Evolutionary conservation across 2,888 invertebrate genomes (phyloP), one percentile per base, ranked within the genome.

Genomic region (Craniophora ligustri): DNA sequence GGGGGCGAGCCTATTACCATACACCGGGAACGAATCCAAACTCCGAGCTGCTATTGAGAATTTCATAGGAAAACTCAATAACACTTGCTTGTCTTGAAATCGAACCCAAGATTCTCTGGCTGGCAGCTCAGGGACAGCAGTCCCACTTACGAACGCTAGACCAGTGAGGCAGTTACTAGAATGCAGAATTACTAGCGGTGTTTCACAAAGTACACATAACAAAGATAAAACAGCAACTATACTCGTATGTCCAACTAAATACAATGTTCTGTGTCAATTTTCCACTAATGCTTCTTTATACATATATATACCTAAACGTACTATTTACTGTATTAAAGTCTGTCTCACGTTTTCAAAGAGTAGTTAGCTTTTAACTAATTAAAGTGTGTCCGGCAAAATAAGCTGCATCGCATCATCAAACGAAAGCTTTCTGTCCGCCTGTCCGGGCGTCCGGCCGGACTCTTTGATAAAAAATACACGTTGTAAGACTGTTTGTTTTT

Each of bases 301-400:
- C n/a, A n/a, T 69, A 50, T 62, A 55, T 45, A 26, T 26, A 3
- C 35, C n/a, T 31, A n/a, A 5, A 26, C 19, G 44, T 45, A n/a
- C n/a, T n/a, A n/a, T n/a, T n/a, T 47, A 39, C 45, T 18, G 44
- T 30, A 59, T 54, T 51, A 53, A 39, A 39, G 15, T 39, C 23
- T 26, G 34, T 51, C 60, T 56, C 53, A 57, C 50, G 15, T 36
- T 58, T 55, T 65, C 63, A 71, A 63, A 72, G 59, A 58, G 57
- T 34, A 46, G 67, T 57, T 47, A 31, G 71, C 72, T 74, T 67
- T 75, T 65, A 73, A 68, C 65, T 75, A 73, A 73, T 73, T 73
- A 71, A 70, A 69, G 49, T 48, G 32, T 30, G 51, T 70, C 51
- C 50, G 32, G 35, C 28, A 35, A 64, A 68, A 56, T 64, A 65